These are phyloP conservation scores for Bufo bufo DNA, from an alignment of 2,113 vertebrate species.

Conservation along the genomic window DNA sequence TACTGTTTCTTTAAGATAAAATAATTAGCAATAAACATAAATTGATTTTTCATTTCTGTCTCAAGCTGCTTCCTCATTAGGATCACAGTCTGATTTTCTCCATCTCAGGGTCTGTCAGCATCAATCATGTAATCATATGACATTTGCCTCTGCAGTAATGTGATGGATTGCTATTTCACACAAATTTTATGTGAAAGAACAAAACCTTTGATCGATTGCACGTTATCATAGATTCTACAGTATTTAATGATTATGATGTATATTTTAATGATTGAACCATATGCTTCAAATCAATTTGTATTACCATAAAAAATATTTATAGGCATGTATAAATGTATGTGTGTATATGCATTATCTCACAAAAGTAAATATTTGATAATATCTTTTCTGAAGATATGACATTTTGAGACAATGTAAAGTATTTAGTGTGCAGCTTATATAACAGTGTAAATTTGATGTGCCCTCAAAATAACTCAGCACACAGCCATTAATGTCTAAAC, in stretches of 20 bases:
- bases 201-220: constrained; percentile 47
- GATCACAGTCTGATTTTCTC: constrained; percentile 33
- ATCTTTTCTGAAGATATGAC: too few species aligned
- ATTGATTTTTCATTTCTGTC: constrained; percentile 11
- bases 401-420: too few species aligned
- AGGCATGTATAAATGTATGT: not conserved
- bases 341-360: too few species aligned
- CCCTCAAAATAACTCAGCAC: too few species aligned
- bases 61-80: constrained; percentile 39
- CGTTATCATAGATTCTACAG: constrained; percentile 47
- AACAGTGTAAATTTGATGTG: too few species aligned
- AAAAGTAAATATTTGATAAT: too few species aligned
- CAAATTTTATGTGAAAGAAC: constrained; percentile 42
- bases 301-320: not conserved
- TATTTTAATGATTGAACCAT: constrained; percentile 18
- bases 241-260: constrained; percentile 13
- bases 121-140: constrained; percentile 44
- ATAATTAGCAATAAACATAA: constrained; percentile 26
- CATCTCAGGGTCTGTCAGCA: constrained; percentile 20
- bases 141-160: constrained; percentile 50
- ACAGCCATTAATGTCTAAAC: too few species aligned
- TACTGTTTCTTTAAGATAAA: not conserved
- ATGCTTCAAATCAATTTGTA: constrained; percentile 3
- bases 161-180: constrained; percentile 51
- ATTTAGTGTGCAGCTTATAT: too few species aligned